Conservation (phyloP, 1,140 invertebrate genomes). For the Trinorchestia longiramus region DNA sequence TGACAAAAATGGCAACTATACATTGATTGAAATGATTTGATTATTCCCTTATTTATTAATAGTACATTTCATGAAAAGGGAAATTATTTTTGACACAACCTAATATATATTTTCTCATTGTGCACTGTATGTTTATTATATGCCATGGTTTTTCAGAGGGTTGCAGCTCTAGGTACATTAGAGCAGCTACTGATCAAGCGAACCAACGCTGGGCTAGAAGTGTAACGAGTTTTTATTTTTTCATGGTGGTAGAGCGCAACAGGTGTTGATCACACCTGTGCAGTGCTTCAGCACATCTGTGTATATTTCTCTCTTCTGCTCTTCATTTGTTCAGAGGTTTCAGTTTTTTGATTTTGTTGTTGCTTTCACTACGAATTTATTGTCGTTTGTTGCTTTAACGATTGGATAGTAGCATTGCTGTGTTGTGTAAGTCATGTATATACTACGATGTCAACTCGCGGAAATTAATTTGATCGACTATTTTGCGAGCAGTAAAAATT, state of each 20-base stretch:
- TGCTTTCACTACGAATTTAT: background rate
- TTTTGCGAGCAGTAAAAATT: too few relatives aligned
- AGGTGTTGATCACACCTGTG: background rate
- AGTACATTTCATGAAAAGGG: too few relatives aligned
- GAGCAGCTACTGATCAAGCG: background rate
- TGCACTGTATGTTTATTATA: too few relatives aligned
- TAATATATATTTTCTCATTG: too few relatives aligned
- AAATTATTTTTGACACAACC: too few relatives aligned
- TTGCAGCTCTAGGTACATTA: background rate
- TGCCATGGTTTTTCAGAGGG: background rate
- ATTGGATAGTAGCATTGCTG: background rate
- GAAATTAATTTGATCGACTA: background rate
- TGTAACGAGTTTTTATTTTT: background rate
- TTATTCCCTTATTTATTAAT: too few relatives aligned
- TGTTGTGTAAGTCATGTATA: background rate
- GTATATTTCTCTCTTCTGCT: background rate
- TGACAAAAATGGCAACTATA: too few relatives aligned
- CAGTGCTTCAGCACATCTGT: background rate
- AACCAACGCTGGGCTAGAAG: background rate
- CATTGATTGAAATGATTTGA: too few relatives aligned
- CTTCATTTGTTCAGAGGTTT: background rate
- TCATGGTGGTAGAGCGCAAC: background rate
- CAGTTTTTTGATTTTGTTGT: background rate
- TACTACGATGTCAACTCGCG: background rate
- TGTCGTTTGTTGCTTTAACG: background rate